Evolutionary conservation across 2,113 vertebrate species (phyloP).

Genomic region (Eidolon helvum): DNA sequence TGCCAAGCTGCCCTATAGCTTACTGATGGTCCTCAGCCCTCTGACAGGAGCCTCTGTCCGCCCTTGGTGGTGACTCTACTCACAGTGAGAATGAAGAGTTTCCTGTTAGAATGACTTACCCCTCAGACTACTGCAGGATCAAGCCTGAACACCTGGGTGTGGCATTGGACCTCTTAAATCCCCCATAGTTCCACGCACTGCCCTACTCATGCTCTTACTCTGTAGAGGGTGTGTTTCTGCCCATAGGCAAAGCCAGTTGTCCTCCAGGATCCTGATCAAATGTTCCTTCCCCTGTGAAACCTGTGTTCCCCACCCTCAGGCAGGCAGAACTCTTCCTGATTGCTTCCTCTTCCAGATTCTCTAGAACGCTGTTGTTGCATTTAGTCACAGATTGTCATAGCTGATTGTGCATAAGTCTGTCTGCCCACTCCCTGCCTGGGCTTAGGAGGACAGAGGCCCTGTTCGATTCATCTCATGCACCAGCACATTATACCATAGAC

Average conservation of each 20-base stretch:
- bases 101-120: background rate
- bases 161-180: background rate
- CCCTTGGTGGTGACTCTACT: background rate
- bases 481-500: background rate
- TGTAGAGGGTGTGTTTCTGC: background rate
- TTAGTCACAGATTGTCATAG: background rate
- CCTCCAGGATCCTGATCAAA: background rate
- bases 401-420: background rate
- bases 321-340: background rate
- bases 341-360: background rate
- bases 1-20: background rate
- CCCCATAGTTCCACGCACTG: accelerated
- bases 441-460: background rate
- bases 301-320: background rate
- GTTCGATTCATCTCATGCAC: background rate
- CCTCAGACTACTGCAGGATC: background rate
- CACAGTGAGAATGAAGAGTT: background rate
- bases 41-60: background rate
- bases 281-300: background rate
- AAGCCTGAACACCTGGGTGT: background rate
- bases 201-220: background rate
- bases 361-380: no score
- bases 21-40: background rate
- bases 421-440: background rate
- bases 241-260: background rate